Evolutionary conservation across 1,140 invertebrate species (phyloP), one percentile per base, ranked within the genome.

Genomic region (Drosophila athabasca): DNA sequence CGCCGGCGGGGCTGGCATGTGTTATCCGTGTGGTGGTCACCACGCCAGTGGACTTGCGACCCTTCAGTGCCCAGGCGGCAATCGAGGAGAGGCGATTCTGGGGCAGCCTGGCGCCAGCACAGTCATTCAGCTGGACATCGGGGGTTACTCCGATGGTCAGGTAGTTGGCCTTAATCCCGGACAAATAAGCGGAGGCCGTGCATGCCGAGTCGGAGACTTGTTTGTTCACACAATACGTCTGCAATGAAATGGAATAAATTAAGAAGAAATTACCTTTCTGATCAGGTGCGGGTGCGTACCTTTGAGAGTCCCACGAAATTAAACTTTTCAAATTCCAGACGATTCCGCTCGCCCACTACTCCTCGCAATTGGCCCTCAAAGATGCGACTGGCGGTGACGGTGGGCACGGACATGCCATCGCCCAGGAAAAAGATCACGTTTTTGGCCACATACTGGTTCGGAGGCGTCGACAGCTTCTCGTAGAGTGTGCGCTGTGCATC

Each of bases 121-220:
- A 97, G 83, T 96, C 94, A 7, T 93, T 92, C 0, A 92, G 76
- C 49, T 91, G 72, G 0, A 97, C 97, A 87, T 70, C 92, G 61
- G 68, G 94, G 91, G 55, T 93, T 1, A 96, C 93, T 0, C 95
- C 96, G 6, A 96, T 83, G 1, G 94, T 95, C 48, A 92, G 93
- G 35, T 92, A 93, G 76, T 96, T 95, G 0, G 93, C 93, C 89
- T 97, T 97, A 0, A 96, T 93, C 2, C 96, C 96, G 9, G 93
- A 92, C 9, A 96, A 91, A 70, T 95, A 95, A 0, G 96, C 96
- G 0, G 96, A 96, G 5, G 90, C 82, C 0, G 95, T 95, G 11
- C 93, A 95, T 0, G 96, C 96, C 0, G 95, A 96, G 90, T 98
- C 97, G 0, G 97, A 93, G 0, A 95, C 95, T 94, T 97, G 96